Evolutionary conservation across 2,888 invertebrate species (phyloP), one percentile per base, ranked within the genome.

Genomic region (Erebia aethiops): DNA sequence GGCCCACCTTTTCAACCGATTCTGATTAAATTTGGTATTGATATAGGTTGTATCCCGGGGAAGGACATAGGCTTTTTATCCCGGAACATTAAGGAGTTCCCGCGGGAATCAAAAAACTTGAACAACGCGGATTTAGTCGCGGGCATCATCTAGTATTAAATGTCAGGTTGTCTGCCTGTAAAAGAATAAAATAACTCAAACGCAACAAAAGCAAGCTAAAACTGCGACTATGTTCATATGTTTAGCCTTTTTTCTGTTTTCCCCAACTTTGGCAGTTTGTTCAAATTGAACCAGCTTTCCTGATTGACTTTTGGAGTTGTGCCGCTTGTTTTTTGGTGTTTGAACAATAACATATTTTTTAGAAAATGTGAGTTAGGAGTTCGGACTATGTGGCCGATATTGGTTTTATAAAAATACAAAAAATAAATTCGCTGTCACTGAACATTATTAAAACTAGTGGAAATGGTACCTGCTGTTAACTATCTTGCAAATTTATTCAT

Each of bases 301-400:
- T 70, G 75, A 73, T 75, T 75, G 73, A 70, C 73, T 73, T 73
- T 71, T 60, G 66, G 73, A 71, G 71, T 75, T 71, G 71, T 66
- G 70, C 64, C 67, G 68, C 67, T 73, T 73, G 69, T 68, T 65
- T 69, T 66, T 69, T 58, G 51, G 58, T 51, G 62, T 63, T 71
- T 52, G 67, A 61, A 43, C 57, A 49, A 56, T 43, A 57, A 57
- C 43, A 41, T 13, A 64, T 64, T 58, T 69, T 69, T 69, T 69
- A 18, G 26, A n/a, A 41, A 11, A 43, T 16, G 56, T 56, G 46
- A 62, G 61, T 63, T 69, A 69, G 26, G 46, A 62, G 61, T 63
- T 69, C 56, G 26, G 18, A 14, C 41, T 43, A 11, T 43, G 60
- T 16, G 49, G 62, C 26, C 26, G 35, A 63, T 51, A 51, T 5